phyloP scores from a whole-genome alignment of 2,797 vertebrate genomes.

The Percopsis omiscomaycus region DNA sequence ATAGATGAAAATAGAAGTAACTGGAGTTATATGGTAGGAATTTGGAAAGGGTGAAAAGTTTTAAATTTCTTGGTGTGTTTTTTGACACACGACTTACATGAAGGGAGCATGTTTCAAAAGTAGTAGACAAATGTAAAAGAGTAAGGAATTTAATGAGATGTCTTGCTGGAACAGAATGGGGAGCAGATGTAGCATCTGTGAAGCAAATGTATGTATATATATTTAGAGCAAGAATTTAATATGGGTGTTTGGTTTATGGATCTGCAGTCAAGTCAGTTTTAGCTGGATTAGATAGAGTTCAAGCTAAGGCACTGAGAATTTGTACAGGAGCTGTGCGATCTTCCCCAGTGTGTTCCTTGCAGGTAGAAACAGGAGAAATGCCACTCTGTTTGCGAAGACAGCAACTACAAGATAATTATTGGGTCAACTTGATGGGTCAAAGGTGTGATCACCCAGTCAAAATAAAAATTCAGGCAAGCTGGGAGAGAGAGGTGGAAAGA shows the following conservation, averaged over 20 bases:
- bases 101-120: neutral
- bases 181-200: neutral
- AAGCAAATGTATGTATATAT: neutral
- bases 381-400: neutral
- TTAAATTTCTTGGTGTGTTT: neutral
- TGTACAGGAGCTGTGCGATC: too few relatives aligned
- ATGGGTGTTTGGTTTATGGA: neutral
- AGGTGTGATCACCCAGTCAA: too few relatives aligned
- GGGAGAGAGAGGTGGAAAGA: too few relatives aligned
- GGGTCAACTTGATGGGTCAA: constrained; percentile 9
- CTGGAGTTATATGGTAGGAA: neutral
- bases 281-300: neutral
- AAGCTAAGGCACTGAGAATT: constrained; percentile 1
- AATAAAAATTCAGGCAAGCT: too few relatives aligned
- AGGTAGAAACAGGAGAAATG: too few relatives aligned
- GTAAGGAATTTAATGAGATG: neutral
- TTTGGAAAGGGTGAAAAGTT: neutral
- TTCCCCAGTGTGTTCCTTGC: too few relatives aligned
- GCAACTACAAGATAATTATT: neutral
- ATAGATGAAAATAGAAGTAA: constrained; percentile 7
- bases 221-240: neutral
- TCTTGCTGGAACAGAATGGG: neutral
- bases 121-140: neutral
- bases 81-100: neutral
- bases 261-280: neutral